phyloP scores from a whole-genome alignment of 2,113 vertebrate genomes.

The Rhinopithecus roxellana region DNA sequence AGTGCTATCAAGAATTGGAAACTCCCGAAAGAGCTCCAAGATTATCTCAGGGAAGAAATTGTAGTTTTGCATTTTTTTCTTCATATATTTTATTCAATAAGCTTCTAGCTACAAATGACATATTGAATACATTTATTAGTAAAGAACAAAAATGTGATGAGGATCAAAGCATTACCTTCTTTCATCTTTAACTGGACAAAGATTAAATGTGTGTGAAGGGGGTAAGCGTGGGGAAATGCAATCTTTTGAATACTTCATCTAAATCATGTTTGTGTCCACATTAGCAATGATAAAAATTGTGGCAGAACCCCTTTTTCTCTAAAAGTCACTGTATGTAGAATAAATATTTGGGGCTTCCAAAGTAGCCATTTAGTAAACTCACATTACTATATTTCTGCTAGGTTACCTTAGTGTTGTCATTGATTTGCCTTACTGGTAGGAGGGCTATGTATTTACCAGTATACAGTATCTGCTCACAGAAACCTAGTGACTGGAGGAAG shows the following conservation, averaged over 20 bases:
- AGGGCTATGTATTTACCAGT: neutral
- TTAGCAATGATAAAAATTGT: neutral
- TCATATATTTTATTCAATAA: neutral
- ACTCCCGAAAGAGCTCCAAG: neutral
- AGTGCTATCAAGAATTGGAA: neutral
- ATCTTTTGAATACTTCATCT: neutral
- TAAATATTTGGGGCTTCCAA: neutral
- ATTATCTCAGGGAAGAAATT: neutral
- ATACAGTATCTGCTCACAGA: neutral
- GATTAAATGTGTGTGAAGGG: neutral
- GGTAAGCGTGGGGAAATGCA: neutral
- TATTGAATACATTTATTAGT: neutral
- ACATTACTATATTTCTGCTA: neutral
- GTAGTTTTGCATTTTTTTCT: neutral
- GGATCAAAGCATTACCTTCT: neutral
- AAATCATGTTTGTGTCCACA: neutral
- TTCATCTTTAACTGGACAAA: neutral
- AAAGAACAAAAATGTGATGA: neutral
- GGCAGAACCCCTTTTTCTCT: neutral
- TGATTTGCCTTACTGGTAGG: neutral
- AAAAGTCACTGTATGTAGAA: accelerated
- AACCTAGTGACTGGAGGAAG: neutral
- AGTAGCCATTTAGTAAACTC: accelerated
- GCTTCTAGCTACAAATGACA: neutral
- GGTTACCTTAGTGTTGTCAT: neutral